Evolutionary conservation across 1,140 invertebrate species (phyloP), one percentile per base, ranked within the genome.

Genomic region (Mylabris phalerata): DNA sequence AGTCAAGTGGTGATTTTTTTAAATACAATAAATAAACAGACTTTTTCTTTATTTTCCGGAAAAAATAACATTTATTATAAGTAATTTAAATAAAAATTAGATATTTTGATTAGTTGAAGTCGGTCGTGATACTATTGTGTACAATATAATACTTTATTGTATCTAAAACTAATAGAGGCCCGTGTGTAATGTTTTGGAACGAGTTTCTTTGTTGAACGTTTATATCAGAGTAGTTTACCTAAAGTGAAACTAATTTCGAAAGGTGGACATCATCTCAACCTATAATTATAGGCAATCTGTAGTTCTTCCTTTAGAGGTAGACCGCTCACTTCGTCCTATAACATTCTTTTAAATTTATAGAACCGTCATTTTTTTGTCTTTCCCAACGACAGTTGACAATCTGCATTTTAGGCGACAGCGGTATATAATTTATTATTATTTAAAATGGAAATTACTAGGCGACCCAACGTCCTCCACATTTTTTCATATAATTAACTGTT

Each of bases 231-330:
- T 55, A 47, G 44, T 55, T 55, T 55, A 55, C 52, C 52, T 55
- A 55, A 55, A 55, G 52, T 55, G 52, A 55, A 55, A 55, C 52
- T 55, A 55, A 55, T 55, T 55, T 55, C 38, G 52, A 55, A 55
- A 55, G 52, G 52, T 55, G 52, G 52, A 55, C 52, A 55, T 47
- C 42, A 55, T 46, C 52, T 46, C 40, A 55, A 55, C 52, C 52
- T 48, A 48, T 55, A 55, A 55, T 55, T 55, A 55, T 55, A 55
- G 52, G 52, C 44, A 55, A 55, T 55, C 52, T 55, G 43, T 55
- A 55, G 52, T 44, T 48, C 45, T 47, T 55, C 52, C 44, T 55
- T 55, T 48, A 25, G 45, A 47, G 52, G 45, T 39, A 55, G 52
- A 55, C 52, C 52, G 52, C 52, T 55, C 32, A 32, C 32, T 32